Evolutionary conservation across 2,888 invertebrate genomes (phyloP), one percentile per base, ranked within the genome.

Genomic region (Dynastes maya): DNA sequence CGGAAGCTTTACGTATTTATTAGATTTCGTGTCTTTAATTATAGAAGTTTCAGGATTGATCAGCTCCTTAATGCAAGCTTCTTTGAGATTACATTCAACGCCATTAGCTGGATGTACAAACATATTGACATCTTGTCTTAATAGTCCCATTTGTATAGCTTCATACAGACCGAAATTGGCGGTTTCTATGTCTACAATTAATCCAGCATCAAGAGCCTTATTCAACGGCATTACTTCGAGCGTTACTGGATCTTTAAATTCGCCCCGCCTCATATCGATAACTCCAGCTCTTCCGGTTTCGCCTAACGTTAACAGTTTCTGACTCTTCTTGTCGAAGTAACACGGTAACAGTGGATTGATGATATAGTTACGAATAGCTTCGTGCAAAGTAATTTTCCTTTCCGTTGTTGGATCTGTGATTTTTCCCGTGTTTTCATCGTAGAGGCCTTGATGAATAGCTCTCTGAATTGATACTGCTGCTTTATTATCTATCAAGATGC

Each of bases 101-200:
- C 95, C 95, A 8, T 93, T 94, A 2, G 94, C 92, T 0, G 97
- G 97, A 87, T 96, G 95, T 6, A 94, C 88, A 82, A 97, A 93
- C 78, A 91, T 90, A 45, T 93, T 90, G 75, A 93, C 91, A 0
- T 91, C 89, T 2, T 91, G 89, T 82, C 95, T 93, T 86, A 95
- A 96, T 86, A 97, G 91, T 68, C 94, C 93, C 94, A 96, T 95
- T 63, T 93, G 91, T 79, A 97, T 87, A 0, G 94, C 91, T 84
- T 96, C 96, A 84, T 95, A 95, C 0, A 97, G 87, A 27, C 95
- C 94, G 86, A 97, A 96, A 76, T 94, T 93, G 51, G 95, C 94
- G 82, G 93, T 94, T 90, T 97, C 94, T 82, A 96, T 95, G 85
- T 97, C 96, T n/a, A 97, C 92, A 80, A 97, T 95, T 68, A 95